phyloP scores from a whole-genome alignment of 1,140 invertebrate species.

The Drosophila miranda region DNA sequence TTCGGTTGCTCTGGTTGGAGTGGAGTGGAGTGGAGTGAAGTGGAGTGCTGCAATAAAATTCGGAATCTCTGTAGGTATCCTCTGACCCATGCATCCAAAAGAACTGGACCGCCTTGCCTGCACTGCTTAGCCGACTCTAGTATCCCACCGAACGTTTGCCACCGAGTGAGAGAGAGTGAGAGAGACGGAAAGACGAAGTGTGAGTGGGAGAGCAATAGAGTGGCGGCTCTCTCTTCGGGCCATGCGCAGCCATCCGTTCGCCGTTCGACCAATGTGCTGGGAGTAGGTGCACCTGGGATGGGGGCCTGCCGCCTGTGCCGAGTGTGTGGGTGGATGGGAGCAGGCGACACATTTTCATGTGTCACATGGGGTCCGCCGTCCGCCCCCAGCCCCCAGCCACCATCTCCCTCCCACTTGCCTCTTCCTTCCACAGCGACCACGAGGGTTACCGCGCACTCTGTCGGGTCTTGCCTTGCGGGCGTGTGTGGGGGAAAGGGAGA shows the following conservation, averaged over 20 bases:
- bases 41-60: neutral
- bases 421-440: neutral
- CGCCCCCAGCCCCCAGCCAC: neutral
- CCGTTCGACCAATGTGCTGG: conserved; percentile 67
- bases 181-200: neutral
- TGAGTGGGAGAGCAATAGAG: conserved; percentile 11
- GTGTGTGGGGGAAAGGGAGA: conserved; percentile 60
- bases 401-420: neutral
- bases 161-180: conserved; percentile 1
- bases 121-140: conserved; percentile 40
- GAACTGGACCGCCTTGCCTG: neutral
- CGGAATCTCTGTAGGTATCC: no score
- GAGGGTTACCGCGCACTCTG: conserved; percentile 53
- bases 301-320: no score
- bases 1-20: neutral
- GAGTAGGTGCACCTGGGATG: conserved; percentile 41
- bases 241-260: conserved; percentile 67
- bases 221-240: conserved; percentile 15
- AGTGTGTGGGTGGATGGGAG: neutral
- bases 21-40: neutral
- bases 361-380: conserved; percentile 40
- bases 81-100: no score
- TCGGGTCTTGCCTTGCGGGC: conserved; percentile 31
- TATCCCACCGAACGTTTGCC: neutral
- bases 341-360: conserved; percentile 68